Percentiles rank a stretch among this genome's conserved stretches.
Conservation (phyloP, 2,113 vertebrate species). For the Tenrec ecaudatus region DNA sequence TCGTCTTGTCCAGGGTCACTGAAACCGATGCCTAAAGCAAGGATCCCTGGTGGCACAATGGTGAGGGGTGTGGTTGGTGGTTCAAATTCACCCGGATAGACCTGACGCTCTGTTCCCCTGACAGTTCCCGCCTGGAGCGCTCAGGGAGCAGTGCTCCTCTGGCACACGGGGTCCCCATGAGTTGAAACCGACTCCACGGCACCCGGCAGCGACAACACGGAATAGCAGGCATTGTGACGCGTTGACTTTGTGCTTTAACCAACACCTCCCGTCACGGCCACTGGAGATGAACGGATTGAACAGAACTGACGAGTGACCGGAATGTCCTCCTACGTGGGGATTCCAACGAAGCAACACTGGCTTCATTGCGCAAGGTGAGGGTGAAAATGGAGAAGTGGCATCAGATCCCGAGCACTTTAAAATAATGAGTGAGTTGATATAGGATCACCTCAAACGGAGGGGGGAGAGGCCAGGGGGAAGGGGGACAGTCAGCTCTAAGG, state of each 20-base stretch:
- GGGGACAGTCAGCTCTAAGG: too few relatives aligned
- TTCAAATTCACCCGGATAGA: not conserved
- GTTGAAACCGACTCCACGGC: not conserved
- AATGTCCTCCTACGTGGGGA: not conserved
- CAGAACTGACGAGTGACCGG: not conserved
- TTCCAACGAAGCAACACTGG: constrained; percentile 27
- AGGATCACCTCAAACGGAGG: not conserved
- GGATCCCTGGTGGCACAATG: not conserved
- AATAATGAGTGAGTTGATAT: not conserved
- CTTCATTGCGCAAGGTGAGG: not conserved
- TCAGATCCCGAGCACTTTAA: too few relatives aligned
- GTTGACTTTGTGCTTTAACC: not conserved
- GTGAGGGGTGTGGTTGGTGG: not conserved
- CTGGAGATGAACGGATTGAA: not conserved
- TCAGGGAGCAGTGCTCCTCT: not conserved
- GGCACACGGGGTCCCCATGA: not conserved
- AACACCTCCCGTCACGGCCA: not conserved
- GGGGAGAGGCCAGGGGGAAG: too few relatives aligned
- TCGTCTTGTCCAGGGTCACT: too few relatives aligned
- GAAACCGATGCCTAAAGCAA: not conserved
- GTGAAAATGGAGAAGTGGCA: not conserved
- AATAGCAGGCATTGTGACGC: not conserved
- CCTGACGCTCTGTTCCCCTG: too few relatives aligned
- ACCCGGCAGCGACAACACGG: not conserved
- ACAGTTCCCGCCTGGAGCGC: not conserved